Evolutionary conservation across 2,888 invertebrate genomes (phyloP).

Genomic region (Calameuta idolon): DNA sequence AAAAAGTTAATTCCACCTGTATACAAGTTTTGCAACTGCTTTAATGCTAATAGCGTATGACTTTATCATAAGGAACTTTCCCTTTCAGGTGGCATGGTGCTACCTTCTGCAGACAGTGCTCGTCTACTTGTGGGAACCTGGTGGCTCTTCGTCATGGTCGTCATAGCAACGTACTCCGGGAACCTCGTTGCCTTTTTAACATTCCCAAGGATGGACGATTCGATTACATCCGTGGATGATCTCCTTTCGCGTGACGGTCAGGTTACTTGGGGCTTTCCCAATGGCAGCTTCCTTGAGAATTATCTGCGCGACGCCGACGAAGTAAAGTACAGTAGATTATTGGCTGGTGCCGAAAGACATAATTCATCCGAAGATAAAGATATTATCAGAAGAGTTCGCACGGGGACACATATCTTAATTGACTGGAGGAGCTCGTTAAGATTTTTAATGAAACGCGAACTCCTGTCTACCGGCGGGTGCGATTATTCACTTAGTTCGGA

Average conservation of each 20-base stretch:
- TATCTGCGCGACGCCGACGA: slow-evolving; percentile 74
- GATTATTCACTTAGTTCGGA: slow-evolving; percentile 81
- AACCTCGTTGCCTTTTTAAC: slow-evolving; percentile 93
- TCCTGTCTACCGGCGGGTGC: slow-evolving; percentile 76
- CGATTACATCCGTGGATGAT: slow-evolving; percentile 78
- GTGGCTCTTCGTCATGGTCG: slow-evolving; percentile 91
- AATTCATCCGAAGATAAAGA: slow-evolving; percentile 42
- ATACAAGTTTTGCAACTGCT: neutral
- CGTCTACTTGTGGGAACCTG: slow-evolving; percentile 88
- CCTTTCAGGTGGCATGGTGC: slow-evolving; percentile 82
- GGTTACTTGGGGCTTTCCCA: slow-evolving; percentile 81
- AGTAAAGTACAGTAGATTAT: slow-evolving; percentile 71
- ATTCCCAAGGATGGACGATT: slow-evolving; percentile 84
- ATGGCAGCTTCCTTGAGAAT: slow-evolving; percentile 81
- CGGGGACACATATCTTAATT: slow-evolving; percentile 79
- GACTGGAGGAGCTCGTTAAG: slow-evolving; percentile 86
- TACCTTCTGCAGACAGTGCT: slow-evolving; percentile 88
- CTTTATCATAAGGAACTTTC: slow-evolving; percentile 8
- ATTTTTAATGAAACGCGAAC: slow-evolving; percentile 72
- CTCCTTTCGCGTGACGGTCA: slow-evolving; percentile 71
- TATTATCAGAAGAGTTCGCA: slow-evolving; percentile 72
- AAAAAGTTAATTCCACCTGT: neutral
- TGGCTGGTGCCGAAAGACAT: slow-evolving; percentile 70
- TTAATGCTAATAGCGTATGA: neutral
- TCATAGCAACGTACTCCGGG: slow-evolving; percentile 92